Conservation (phyloP, 2,888 invertebrate genomes). For the Micropterix aruncella region DNA sequence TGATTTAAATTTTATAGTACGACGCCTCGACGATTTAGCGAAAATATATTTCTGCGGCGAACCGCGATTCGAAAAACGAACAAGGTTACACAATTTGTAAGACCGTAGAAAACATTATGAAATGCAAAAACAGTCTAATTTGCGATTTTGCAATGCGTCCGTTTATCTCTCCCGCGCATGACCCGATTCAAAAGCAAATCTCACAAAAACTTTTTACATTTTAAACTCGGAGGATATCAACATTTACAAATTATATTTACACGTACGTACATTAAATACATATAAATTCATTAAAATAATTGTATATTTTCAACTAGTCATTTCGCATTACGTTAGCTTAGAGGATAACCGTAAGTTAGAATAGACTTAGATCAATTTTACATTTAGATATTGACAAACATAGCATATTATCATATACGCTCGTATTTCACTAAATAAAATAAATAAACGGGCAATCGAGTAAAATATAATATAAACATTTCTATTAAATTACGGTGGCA, state of each 20-base stretch:
- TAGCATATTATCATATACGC: not conserved
- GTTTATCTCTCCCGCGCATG: too few species aligned
- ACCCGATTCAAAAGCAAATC: not conserved
- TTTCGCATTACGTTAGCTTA: constrained; percentile 5
- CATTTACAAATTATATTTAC: not conserved
- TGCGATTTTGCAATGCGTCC: too few species aligned
- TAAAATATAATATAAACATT: not conserved
- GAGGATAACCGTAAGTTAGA: constrained; percentile 11
- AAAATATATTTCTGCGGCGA: too few species aligned
- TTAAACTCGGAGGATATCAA: not conserved
- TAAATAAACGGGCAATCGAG: not conserved
- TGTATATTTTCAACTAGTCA: constrained; percentile 1
- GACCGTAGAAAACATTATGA: too few species aligned
- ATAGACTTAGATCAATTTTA: constrained; percentile 14
- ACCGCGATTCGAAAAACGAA: too few species aligned
- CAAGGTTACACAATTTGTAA: too few species aligned
- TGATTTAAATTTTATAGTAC: too few species aligned
- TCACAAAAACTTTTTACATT: not conserved
- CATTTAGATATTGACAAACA: not conserved
- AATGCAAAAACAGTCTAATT: too few species aligned
- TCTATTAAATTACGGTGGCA: not conserved
- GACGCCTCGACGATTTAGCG: too few species aligned
- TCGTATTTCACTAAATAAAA: not conserved
- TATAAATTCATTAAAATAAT: not conserved
- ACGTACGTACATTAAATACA: constrained; percentile 1